Evolutionary conservation across 2,888 invertebrate species (phyloP), one percentile per base, ranked within the genome.

Genomic region (Diploptera punctata): DNA sequence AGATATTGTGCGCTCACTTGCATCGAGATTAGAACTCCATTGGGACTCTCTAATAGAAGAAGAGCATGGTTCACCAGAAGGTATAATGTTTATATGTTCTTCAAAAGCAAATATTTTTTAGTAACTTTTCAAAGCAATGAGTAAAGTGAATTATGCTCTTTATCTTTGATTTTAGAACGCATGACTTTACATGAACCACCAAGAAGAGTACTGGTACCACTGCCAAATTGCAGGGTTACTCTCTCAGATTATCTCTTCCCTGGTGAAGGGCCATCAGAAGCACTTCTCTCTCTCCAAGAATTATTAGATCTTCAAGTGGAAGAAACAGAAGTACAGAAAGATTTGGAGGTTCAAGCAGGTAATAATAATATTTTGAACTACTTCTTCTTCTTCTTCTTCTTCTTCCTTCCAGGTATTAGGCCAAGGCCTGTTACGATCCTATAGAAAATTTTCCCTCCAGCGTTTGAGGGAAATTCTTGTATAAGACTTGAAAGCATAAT

Each of bases 221-320:
- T 94, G 3, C 87, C 90, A 2, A 82, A 86, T 24, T 86, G 84
- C 33, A 83, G 84, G 74, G 85, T 95, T 54, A 91, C 91, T 75
- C 87, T 97, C 43, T 95, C 94, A 68, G 97, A 97, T 82, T 97
- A 97, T 81, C 84, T 97, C 69, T 97, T 97, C 81, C 95, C 95
- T 26, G 97, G 96, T 0, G 97, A 97, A 84, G 92, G 93, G 0
- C 89, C 92, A 0, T 90, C 91, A 10, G 95, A 97, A 78, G 93
- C 93, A 0, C 86, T 93, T 52, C 87, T 91, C 47, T 92, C 95
- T 1, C 89, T 95, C 5, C 87, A 92, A 77, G 96, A 97, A 81
- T 85, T 97, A 69, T 85, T 97, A 16, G 95, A 94, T 81, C 83
- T 96, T 57, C 86, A 90, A 77, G 87, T 95, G 68, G 86, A 88